phyloP scores from a whole-genome alignment of 2,888 invertebrate species.

The Calliphora vomitoria region DNA sequence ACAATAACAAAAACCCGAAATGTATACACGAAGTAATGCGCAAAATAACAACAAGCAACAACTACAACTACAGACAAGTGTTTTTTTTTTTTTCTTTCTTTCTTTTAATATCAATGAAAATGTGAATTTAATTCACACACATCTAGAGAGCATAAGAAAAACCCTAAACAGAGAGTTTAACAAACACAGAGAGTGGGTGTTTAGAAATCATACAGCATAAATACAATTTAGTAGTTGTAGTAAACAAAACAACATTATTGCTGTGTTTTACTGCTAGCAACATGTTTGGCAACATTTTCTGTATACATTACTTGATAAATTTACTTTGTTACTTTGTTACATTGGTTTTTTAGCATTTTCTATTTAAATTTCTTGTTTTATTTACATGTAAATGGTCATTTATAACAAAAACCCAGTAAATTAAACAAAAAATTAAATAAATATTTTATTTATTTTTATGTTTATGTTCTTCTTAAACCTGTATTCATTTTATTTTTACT shows the following conservation, averaged over 20 bases:
- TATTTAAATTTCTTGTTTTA: constrained; percentile 3
- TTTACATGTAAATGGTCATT: constrained; percentile 21
- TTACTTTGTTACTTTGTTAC: neutral
- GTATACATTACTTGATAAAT: neutral
- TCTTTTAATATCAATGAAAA: constrained; percentile 62
- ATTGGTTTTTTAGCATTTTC: neutral
- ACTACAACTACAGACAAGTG: constrained; percentile 5
- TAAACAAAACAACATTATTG: constrained; percentile 9
- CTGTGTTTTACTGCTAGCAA: constrained; percentile 5
- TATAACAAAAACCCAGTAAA: constrained; percentile 25
- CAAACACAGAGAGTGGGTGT: constrained; percentile 29
- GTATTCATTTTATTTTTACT: neutral
- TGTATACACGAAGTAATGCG: constrained; percentile 66
- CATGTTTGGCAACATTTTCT: constrained; percentile 23
- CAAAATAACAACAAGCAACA: constrained; percentile 53
- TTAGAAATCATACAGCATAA: neutral
- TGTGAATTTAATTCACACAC: constrained; percentile 45
- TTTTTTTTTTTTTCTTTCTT: neutral
- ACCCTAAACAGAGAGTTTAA: neutral
- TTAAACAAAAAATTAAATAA: neutral
- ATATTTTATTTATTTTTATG: no score
- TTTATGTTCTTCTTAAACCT: no score
- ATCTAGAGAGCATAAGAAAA: constrained; percentile 13
- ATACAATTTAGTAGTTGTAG: no score
- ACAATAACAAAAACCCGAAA: constrained; percentile 41